Percentiles rank a stretch among this genome's conserved stretches.
These are phyloP conservation scores for Clarias batrachus DNA, from an alignment of 2,113 vertebrate species.

Conservation along the genomic window DNA sequence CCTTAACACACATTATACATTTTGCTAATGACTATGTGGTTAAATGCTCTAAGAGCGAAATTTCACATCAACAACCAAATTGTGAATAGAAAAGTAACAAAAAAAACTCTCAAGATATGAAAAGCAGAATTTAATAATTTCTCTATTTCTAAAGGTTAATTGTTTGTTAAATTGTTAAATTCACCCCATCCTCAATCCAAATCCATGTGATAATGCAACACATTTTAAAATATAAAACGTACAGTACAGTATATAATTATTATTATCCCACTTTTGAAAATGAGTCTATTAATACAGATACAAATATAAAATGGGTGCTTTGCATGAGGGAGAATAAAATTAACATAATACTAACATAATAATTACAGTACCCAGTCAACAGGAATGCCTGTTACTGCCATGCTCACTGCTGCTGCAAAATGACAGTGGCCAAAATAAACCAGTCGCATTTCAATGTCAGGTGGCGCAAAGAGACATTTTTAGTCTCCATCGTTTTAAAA, in stretches of 20 bases:
- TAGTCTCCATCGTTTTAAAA: too few relatives aligned
- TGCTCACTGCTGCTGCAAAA: too few relatives aligned
- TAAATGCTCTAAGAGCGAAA: not conserved
- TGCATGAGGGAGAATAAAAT: not conserved
- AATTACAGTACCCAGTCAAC: too few relatives aligned
- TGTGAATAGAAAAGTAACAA: not conserved
- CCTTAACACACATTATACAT: not conserved
- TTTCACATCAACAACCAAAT: not conserved
- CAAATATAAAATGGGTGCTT: not conserved
- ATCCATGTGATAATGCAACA: not conserved
- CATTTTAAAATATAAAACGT: not conserved
- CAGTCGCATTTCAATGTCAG: too few relatives aligned
- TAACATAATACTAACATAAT: too few relatives aligned
- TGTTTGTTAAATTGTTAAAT: not conserved
- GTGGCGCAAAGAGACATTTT: too few relatives aligned
- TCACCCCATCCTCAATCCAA: not conserved
- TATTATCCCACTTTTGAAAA: not conserved
- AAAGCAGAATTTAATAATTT: not conserved
- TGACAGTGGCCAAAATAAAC: too few relatives aligned
- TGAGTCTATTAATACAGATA: not conserved
- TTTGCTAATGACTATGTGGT: slow-evolving; percentile 27
- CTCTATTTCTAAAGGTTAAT: not conserved
- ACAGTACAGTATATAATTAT: not conserved
- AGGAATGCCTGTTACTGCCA: too few relatives aligned
- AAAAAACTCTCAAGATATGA: not conserved